phyloP scores from a whole-genome alignment of 2,888 invertebrate genomes.

The Stenodera caucasica region DNA sequence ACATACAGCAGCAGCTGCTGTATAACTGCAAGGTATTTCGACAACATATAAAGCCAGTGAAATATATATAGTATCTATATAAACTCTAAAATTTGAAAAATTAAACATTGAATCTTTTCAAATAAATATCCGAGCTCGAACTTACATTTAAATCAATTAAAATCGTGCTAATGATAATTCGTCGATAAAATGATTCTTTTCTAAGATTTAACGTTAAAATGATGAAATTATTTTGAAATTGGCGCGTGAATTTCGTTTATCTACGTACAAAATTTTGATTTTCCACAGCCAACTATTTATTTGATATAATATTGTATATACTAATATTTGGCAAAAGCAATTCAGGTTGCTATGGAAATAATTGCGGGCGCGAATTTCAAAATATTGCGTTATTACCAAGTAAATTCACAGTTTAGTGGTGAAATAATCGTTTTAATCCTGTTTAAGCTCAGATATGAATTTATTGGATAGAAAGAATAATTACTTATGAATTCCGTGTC shows the following conservation, averaged over 20 bases:
- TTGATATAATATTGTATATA: no score
- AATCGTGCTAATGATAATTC: not conserved
- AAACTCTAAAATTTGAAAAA: constrained; percentile 44
- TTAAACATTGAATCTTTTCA: not conserved
- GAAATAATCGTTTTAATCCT: no score
- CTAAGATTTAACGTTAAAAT: constrained; percentile 14
- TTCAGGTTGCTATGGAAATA: no score
- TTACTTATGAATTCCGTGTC: constrained; percentile 33
- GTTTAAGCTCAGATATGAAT: no score
- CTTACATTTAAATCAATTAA: not conserved
- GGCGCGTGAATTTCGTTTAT: no score
- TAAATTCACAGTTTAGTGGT: no score
- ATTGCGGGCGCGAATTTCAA: no score
- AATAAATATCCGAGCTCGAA: not conserved
- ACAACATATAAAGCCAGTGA: constrained; percentile 61
- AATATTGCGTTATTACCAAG: no score
- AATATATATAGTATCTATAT: constrained; percentile 60
- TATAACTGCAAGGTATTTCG: constrained; percentile 65
- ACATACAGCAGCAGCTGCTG: constrained; percentile 62
- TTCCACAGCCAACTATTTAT: no score
- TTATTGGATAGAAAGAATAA: no score
- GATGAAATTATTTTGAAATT: constrained; percentile 55
- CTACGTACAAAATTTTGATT: no score
- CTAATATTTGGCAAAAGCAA: no score
- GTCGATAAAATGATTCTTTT: not conserved